Percentiles rank a stretch among this genome's conserved stretches.
phyloP scores from a whole-genome alignment of 2,113 vertebrate species.

The Dolichallabes microphthalmus region DNA sequence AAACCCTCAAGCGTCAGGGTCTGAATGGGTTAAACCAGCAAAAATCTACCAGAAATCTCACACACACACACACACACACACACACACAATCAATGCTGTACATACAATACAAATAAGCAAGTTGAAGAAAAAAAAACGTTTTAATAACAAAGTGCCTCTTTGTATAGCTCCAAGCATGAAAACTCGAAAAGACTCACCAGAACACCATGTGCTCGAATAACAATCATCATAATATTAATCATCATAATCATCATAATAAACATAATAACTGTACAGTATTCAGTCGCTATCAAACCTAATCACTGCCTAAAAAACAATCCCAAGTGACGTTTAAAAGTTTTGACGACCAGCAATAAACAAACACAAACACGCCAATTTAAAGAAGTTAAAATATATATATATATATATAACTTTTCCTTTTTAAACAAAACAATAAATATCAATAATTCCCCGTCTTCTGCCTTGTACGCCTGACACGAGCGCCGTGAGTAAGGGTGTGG shows the following conservation, averaged over 20 bases:
- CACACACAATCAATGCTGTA: conserved; percentile 30
- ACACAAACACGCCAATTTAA: background rate
- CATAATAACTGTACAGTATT: conserved; percentile 42
- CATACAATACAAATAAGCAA: conserved; percentile 40
- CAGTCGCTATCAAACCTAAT: conserved; percentile 1
- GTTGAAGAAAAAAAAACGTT: conserved; percentile 59
- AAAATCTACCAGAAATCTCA: background rate
- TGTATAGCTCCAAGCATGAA: conserved; percentile 74
- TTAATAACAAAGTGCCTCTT: conserved; percentile 79
- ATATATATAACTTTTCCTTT: too few species aligned
- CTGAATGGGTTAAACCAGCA: conserved; percentile 5
- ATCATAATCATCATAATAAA: conserved; percentile 12
- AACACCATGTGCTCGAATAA: conserved; percentile 39
- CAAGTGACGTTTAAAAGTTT: conserved; percentile 33
- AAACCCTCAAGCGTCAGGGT: background rate
- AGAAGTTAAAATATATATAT: too few species aligned
- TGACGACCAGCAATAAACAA: conserved; percentile 53
- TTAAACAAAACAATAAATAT: conserved; percentile 1
- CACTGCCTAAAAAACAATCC: conserved; percentile 50
- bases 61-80: background rate
- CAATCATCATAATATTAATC: conserved; percentile 30
- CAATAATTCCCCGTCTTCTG: conserved; percentile 30
- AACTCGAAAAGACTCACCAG: conserved; percentile 26
- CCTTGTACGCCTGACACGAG: conserved; percentile 21
- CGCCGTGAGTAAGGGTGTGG: conserved; percentile 51